phyloP scores from a whole-genome alignment of 2,888 invertebrate species.

The Dorcus parallelipipedus region DNA sequence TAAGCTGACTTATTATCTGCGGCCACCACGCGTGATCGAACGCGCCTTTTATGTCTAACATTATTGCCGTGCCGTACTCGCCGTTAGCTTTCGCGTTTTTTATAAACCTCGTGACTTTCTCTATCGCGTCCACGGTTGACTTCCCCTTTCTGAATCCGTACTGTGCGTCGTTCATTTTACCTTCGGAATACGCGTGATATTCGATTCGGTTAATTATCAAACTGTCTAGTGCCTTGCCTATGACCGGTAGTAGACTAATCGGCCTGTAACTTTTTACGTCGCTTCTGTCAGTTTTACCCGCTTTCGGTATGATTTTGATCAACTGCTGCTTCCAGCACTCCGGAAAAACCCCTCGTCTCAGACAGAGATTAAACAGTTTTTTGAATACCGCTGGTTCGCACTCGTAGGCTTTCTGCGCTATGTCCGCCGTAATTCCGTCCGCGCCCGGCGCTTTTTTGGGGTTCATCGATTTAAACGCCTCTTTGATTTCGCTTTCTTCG shows the following conservation, averaged over 20 bases:
- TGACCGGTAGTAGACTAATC: conserved; percentile 10
- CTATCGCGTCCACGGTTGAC: conserved; percentile 11
- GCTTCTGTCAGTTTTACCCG: background rate
- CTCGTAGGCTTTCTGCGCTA: conserved; percentile 1
- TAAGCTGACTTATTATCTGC: conserved; percentile 15
- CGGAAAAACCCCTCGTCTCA: conserved; percentile 5
- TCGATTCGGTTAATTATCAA: conserved; percentile 6
- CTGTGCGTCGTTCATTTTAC: conserved; percentile 1
- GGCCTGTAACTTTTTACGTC: conserved; percentile 4
- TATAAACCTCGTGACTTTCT: background rate
- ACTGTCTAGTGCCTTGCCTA: conserved; percentile 9
- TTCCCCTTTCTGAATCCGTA: conserved; percentile 9
- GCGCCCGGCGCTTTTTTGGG: conserved; percentile 7
- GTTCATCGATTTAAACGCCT: conserved; percentile 4
- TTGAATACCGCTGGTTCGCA: background rate
- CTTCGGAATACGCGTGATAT: background rate
- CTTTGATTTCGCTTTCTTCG: background rate
- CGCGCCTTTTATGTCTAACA: conserved; percentile 25
- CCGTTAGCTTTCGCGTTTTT: conserved; percentile 1
- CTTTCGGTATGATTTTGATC: conserved; percentile 7
- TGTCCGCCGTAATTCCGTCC: conserved; percentile 11
- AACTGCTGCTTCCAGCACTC: conserved; percentile 5
- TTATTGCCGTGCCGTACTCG: conserved; percentile 15
- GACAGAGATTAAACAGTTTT: conserved; percentile 6
- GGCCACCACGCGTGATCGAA: conserved; percentile 37